These are phyloP conservation scores for Machimus atricapillus DNA, from an alignment of 2,888 invertebrate genomes.

Conservation along the genomic window DNA sequence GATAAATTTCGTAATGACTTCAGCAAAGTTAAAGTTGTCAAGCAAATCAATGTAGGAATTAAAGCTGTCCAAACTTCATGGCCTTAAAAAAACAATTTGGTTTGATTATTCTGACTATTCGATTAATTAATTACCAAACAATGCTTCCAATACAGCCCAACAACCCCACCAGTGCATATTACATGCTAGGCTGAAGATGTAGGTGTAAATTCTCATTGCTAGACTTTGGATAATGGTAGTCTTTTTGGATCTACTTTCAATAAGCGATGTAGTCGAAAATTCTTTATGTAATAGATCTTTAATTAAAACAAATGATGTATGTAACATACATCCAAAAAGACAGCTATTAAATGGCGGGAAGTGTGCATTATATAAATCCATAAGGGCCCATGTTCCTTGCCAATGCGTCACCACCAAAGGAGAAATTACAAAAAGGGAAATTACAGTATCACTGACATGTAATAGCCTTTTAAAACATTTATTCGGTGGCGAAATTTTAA, in stretches of 20 bases:
- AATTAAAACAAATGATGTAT: constrained; percentile 65
- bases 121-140: constrained; percentile 47
- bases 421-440: no score
- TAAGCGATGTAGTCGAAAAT: constrained; percentile 47
- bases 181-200: constrained; percentile 64
- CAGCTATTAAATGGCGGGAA: no score
- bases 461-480: no score
- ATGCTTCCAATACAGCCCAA: constrained; percentile 45
- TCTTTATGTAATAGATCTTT: constrained; percentile 61
- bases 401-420: no score
- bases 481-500: no score
- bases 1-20: constrained; percentile 57
- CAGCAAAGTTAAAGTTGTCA: no score
- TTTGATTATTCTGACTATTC: not conserved
- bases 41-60: no score
- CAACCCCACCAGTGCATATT: constrained; percentile 63
- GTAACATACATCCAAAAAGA: no score
- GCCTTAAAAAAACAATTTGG: constrained; percentile 40
- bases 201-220: constrained; percentile 58
- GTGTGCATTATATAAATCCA: no score
- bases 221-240: constrained; percentile 40
- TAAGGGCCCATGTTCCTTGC: no score
- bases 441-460: no score
- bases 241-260: constrained; percentile 31
- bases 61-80: constrained; percentile 40